Conservation (phyloP, 2,113 vertebrate genomes). For the Beaufortia kweichowensis region DNA sequence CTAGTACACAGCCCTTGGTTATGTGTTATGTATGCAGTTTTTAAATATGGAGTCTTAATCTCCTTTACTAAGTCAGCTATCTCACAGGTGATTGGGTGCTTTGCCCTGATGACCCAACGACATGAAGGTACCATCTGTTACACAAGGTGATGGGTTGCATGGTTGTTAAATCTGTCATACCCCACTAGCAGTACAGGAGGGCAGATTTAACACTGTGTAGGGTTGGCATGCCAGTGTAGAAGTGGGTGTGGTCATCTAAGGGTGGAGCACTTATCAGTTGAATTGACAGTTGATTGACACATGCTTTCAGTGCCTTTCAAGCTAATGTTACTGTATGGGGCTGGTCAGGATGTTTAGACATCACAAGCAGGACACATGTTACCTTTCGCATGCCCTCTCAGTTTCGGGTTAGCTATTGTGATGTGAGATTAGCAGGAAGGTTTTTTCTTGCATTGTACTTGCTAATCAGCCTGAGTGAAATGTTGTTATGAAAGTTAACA, state of each 20-base stretch:
- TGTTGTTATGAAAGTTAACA: no score
- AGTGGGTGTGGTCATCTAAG: neutral
- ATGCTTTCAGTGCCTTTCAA: constrained; percentile 9
- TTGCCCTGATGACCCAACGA: neutral
- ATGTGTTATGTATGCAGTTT: constrained; percentile 23
- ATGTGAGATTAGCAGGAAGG: no score
- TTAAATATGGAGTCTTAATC: constrained; percentile 22
- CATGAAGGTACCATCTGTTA: neutral
- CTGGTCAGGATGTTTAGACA: no score
- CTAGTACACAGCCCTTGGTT: constrained; percentile 13
- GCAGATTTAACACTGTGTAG: neutral
- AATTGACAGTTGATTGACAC: neutral
- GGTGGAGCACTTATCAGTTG: neutral
- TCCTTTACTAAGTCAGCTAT: constrained; percentile 7
- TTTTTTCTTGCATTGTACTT: no score
- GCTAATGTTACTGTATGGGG: neutral
- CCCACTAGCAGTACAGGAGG: neutral
- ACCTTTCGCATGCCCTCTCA: no score
- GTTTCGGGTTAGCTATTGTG: no score
- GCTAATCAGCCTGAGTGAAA: no score
- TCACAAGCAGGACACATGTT: no score
- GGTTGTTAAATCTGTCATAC: constrained; percentile 36
- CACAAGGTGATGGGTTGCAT: constrained; percentile 7
- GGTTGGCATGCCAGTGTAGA: neutral
- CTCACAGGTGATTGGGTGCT: constrained; percentile 18